Percentiles rank a stretch among this genome's conserved stretches.
Evolutionary conservation across 2,113 vertebrate species (phyloP).

Genomic region (Fukomys damarensis): DNA sequence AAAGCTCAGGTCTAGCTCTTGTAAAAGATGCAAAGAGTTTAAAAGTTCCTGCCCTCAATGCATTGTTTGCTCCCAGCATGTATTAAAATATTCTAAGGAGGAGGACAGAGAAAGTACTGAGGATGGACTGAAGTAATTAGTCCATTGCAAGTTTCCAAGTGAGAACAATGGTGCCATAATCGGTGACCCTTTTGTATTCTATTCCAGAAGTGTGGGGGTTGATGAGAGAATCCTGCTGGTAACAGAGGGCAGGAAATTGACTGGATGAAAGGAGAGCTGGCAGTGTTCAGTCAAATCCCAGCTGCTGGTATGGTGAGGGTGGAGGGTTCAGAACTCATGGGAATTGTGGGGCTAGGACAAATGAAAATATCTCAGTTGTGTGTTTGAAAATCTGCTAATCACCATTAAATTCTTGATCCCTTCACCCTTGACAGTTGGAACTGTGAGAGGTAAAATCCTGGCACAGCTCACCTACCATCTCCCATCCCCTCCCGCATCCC

Average conservation of each 20-base stretch:
- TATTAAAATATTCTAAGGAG: neutral
- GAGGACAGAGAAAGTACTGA: neutral
- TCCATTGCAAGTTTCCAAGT: neutral
- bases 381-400: neutral
- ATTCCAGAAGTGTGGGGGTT: neutral
- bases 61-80: neutral
- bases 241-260: neutral
- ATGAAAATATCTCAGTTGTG: neutral
- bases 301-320: neutral
- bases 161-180: neutral
- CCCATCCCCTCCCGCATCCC: neutral
- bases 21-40: neutral
- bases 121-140: neutral
- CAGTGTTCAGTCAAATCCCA: neutral
- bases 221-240: neutral
- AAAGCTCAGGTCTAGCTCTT: conserved; percentile 19
- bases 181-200: neutral
- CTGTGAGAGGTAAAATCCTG: neutral
- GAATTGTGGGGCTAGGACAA: neutral
- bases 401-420: neutral
- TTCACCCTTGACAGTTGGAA: neutral
- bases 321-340: neutral
- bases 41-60: neutral
- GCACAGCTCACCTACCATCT: neutral
- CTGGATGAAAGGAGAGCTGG: neutral